Evolutionary conservation across 2,113 vertebrate species (phyloP).

Genomic region (Turnix velox): DNA sequence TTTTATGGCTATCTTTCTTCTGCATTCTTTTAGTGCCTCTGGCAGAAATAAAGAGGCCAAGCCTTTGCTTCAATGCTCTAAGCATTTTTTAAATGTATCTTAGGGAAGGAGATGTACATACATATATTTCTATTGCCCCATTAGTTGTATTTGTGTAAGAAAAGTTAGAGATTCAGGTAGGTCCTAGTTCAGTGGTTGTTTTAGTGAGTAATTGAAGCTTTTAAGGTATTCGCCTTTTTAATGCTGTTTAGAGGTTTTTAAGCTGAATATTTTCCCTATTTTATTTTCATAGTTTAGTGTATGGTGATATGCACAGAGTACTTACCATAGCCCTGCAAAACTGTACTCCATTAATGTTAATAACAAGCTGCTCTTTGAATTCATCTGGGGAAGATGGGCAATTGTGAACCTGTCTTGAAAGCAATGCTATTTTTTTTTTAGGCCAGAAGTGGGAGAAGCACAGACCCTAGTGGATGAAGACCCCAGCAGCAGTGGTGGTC

Average conservation of each 20-base stretch:
- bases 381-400: not conserved
- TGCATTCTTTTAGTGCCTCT: not conserved
- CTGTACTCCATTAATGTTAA: not conserved
- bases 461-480: not conserved
- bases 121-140: accelerated
- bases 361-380: not conserved
- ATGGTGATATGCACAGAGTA: not conserved
- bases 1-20: not conserved
- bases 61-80: not conserved
- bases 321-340: not conserved
- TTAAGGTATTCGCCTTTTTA: not conserved
- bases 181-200: not conserved
- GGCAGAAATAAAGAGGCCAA: not conserved
- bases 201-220: not conserved
- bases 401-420: not conserved
- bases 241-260: not conserved
- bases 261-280: not conserved
- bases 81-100: not conserved
- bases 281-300: not conserved
- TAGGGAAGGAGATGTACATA: not conserved
- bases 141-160: not conserved
- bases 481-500: not conserved
- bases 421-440: not conserved
- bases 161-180: not conserved
- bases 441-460: not conserved